A percentile compares a stretch with the other conserved stretches of the same genome.
These are phyloP conservation scores for Caradrina clavipalpis DNA, from an alignment of 2,888 invertebrate genomes.

Conservation along the genomic window DNA sequence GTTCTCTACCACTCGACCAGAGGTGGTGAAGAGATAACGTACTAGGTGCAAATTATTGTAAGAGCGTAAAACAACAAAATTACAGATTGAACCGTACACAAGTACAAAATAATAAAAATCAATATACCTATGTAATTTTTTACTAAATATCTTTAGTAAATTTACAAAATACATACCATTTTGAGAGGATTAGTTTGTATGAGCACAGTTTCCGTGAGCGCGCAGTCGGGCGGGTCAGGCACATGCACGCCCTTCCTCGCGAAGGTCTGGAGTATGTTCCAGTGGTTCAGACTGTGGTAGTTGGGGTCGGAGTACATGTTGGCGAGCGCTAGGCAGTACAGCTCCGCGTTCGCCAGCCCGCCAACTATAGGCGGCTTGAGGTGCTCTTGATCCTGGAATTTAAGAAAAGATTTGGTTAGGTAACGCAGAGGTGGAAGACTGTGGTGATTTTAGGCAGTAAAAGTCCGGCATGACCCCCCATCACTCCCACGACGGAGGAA, in stretches of 20 bases:
- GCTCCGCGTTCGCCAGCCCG: constrained; percentile 97
- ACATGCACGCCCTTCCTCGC: constrained; percentile 97
- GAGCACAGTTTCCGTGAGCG: constrained; percentile 98
- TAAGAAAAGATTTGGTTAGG: not conserved
- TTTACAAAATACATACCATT: constrained; percentile 92
- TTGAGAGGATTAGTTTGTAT: constrained; percentile 98
- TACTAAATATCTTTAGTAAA: too few relatives aligned
- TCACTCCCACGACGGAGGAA: too few relatives aligned
- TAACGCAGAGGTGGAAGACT: too few relatives aligned
- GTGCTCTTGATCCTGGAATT: constrained; percentile 96
- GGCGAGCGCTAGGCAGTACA: constrained; percentile 98
- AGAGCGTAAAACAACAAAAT: too few relatives aligned
- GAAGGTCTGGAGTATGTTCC: constrained; percentile 98
- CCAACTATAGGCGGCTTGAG: constrained; percentile 98
- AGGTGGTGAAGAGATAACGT: too few relatives aligned
- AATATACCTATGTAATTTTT: too few relatives aligned
- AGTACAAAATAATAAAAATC: too few relatives aligned
- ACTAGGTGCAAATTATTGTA: too few relatives aligned
- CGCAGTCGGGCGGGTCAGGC: constrained; percentile 95
- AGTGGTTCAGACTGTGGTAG: constrained; percentile 98
- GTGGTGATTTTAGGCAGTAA: too few relatives aligned
- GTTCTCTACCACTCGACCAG: too few relatives aligned
- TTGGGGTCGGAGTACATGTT: constrained; percentile 99
- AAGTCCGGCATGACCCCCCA: too few relatives aligned
- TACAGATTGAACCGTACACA: too few relatives aligned